Base-by-base conservation (phyloP, 2,888 invertebrate genomes). In the Atherix ibis region DNA sequence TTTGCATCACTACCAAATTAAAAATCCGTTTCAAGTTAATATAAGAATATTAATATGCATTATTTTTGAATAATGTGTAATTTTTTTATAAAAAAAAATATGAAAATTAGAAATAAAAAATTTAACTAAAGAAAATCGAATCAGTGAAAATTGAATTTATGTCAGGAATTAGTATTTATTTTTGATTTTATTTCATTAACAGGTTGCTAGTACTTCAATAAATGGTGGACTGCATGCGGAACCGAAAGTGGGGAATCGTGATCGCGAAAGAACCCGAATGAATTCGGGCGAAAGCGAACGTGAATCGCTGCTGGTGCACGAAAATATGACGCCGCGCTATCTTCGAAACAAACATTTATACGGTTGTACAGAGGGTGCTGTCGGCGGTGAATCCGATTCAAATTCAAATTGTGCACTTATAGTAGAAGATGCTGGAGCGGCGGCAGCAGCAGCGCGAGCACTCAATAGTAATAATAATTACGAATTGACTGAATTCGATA, bases 401-500 rank as follows among this genome's bases (percentile, higher is more conserved):
- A 67, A 68, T 50, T 66, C 67, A 43, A 66, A 67, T 46, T 68
- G 68, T 49, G 68, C 68, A n/a, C 53, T 69, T 28, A 62, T 67
- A 31, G 52, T 63, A 31, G 62, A 62, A 39, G 65, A 68, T 31
- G 47, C 35, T 43, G 52, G 44, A 44, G 52, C 50, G 38, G 51
- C 45, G 46, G 56, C 48, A 30, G 47, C 47, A 15, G 56, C 59
- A 22, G 71, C 72, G 41, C 75, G 73, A 55, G 73, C 73, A 10
- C 59, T 66, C 39, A 78, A 77, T 58, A 76, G 77, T 33, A 79
- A 79, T 61, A 80, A 79, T 58, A 80, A 78, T 53, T 80, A 79
- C 59, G 81, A 82, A 58, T 71, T 80, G 70, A 70, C 77, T 32
- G 81, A 82, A 59, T 68, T 80, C 50, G 74, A 67, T 52, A 40